These are phyloP conservation scores for Alces alces DNA, from an alignment of 2,113 vertebrate genomes.

Conservation along the genomic window DNA sequence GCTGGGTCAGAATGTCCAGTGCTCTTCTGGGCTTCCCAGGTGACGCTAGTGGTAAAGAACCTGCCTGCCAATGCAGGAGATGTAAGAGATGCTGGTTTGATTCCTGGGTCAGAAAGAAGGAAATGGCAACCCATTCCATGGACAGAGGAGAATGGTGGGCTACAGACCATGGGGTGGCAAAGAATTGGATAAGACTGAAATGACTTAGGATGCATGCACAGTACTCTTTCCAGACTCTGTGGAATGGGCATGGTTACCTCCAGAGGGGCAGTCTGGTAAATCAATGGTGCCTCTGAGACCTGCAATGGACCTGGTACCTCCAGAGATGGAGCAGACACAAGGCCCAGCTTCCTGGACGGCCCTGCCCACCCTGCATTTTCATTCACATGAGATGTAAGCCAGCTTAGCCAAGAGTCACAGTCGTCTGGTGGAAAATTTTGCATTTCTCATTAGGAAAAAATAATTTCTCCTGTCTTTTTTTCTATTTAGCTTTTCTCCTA, in stretches of 20 bases:
- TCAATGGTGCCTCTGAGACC: background rate
- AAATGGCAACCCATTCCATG: background rate
- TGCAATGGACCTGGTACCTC: background rate
- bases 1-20: background rate
- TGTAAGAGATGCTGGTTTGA: background rate
- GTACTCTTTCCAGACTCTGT: background rate
- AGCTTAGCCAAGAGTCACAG: slow-evolving; percentile 44
- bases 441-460: slow-evolving; percentile 39
- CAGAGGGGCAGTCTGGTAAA: background rate
- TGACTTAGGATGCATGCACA: background rate
- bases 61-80: background rate
- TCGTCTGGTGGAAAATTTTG: slow-evolving; percentile 58
- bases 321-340: background rate
- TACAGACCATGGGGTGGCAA: background rate
- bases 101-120: background rate
- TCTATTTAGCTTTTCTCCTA: slow-evolving; percentile 41
- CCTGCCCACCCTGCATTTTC: background rate
- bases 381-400: background rate
- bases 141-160: background rate
- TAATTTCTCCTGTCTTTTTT: slow-evolving; percentile 33
- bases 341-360: background rate
- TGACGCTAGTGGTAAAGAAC: background rate
- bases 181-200: background rate
- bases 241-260: background rate
- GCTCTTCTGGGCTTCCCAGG: background rate